These are phyloP conservation scores for Diadophis punctatus DNA, from an alignment of 2,113 vertebrate species.

Conservation along the genomic window DNA sequence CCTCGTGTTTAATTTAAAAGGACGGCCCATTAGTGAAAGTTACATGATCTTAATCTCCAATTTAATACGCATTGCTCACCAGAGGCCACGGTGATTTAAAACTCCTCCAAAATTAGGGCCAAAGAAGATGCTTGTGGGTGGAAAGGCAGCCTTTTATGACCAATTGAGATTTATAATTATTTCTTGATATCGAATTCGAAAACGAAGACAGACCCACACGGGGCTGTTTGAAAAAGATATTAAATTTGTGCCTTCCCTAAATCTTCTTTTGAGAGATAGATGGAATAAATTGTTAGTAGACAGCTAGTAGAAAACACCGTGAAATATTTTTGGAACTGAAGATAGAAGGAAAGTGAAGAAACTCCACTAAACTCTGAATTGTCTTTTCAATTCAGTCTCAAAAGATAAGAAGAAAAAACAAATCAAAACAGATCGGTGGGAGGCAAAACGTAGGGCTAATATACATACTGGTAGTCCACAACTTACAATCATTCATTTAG, in stretches of 20 bases:
- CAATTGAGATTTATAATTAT: fast-evolving
- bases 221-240: background rate
- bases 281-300: background rate
- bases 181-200: background rate
- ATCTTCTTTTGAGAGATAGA: background rate
- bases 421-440: background rate
- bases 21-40: conserved; percentile 1
- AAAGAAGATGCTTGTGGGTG: background rate
- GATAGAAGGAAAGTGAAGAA: background rate
- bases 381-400: background rate
- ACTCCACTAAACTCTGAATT: background rate
- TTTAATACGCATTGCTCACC: fast-evolving
- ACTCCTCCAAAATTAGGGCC: background rate
- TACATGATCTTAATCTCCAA: fast-evolving
- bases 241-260: background rate
- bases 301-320: background rate
- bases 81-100: background rate
- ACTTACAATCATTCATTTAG: no score
- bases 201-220: background rate
- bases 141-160: background rate
- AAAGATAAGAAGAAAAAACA: background rate
- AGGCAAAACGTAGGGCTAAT: background rate
- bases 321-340: background rate
- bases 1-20: conserved; percentile 1
- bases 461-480: background rate